Conservation (phyloP, 2,888 invertebrate genomes). For the Odontothrips loti region DNA sequence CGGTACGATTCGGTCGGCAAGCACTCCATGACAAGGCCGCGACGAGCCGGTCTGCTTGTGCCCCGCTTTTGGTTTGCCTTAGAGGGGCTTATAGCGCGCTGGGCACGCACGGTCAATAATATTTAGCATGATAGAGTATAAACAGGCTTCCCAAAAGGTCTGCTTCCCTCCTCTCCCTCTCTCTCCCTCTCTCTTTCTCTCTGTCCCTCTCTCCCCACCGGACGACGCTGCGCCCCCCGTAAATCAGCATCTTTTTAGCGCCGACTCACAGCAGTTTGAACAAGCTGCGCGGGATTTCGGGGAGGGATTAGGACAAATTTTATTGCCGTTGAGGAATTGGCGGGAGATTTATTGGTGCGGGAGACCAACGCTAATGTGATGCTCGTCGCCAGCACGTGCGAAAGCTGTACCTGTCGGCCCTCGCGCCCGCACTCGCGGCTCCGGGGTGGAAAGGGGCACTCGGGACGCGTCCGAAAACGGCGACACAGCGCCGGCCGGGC, state of each 20-base stretch:
- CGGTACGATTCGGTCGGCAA: too few relatives aligned
- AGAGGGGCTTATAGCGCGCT: not conserved
- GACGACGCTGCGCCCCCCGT: not conserved
- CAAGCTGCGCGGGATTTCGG: constrained; percentile 16
- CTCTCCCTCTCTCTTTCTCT: too few relatives aligned
- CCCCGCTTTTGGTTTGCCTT: not conserved
- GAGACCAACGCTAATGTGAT: not conserved
- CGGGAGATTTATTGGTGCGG: not conserved
- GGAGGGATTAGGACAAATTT: constrained; percentile 21
- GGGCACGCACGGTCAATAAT: constrained; percentile 11
- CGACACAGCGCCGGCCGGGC: too few relatives aligned
- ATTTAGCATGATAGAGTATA: constrained; percentile 3
- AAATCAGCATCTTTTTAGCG: constrained; percentile 21
- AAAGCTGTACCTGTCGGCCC: not conserved
- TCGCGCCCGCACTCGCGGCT: not conserved
- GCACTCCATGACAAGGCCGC: too few relatives aligned
- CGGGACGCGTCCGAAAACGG: too few relatives aligned
- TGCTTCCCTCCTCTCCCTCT: too few relatives aligned
- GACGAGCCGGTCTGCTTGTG: too few relatives aligned
- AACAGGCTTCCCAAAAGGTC: not conserved
- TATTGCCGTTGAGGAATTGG: constrained; percentile 24
- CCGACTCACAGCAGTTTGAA: not conserved
- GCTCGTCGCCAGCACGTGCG: not conserved
- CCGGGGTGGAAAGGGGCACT: too few relatives aligned
- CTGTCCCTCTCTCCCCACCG: too few relatives aligned